Evolutionary conservation across 2,888 invertebrate species (phyloP).

Genomic region (Clostera curtula): DNA sequence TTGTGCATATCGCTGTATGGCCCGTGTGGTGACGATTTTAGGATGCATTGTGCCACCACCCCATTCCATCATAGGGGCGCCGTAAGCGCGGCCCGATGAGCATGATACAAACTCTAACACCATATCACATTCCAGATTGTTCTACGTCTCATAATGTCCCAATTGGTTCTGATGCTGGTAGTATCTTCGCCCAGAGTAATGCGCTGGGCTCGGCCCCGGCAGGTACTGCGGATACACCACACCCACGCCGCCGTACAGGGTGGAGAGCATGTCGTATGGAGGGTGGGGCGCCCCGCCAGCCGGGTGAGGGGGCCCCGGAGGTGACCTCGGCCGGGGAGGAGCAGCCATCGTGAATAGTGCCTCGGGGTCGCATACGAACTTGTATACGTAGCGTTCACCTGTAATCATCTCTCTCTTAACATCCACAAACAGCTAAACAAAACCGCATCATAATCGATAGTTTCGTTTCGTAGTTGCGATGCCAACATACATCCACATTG

Average conservation of each 20-base stretch:
- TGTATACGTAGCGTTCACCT: conserved; percentile 97
- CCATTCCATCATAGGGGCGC: too few relatives aligned
- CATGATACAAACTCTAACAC: neutral
- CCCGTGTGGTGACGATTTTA: too few relatives aligned
- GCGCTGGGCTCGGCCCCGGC: conserved; percentile 20
- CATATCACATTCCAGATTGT: neutral
- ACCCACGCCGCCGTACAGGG: too few relatives aligned
- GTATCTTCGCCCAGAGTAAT: conserved; percentile 33
- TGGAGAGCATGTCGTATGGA: too few relatives aligned
- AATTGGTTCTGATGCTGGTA: conserved; percentile 28
- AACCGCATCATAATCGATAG: too few relatives aligned
- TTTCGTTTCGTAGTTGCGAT: too few relatives aligned
- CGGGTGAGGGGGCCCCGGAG: conserved; percentile 20
- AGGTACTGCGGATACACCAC: conserved; percentile 41
- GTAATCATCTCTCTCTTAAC: too few relatives aligned
- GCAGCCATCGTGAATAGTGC: conserved; percentile 90
- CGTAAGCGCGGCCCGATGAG: too few relatives aligned
- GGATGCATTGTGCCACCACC: too few relatives aligned
- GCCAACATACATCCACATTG: too few relatives aligned
- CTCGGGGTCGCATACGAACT: conserved; percentile 96
- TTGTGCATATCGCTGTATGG: too few relatives aligned
- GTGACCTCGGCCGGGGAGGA: conserved; percentile 25
- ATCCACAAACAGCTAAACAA: too few relatives aligned
- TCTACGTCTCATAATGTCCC: conserved; percentile 37
- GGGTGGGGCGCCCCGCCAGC: conserved; percentile 48